A percentile compares a stretch with the other conserved stretches of the same genome.
These are phyloP conservation scores for Branchipolynoe longqiensis DNA, from an alignment of 2,888 invertebrate genomes.

Conservation along the genomic window DNA sequence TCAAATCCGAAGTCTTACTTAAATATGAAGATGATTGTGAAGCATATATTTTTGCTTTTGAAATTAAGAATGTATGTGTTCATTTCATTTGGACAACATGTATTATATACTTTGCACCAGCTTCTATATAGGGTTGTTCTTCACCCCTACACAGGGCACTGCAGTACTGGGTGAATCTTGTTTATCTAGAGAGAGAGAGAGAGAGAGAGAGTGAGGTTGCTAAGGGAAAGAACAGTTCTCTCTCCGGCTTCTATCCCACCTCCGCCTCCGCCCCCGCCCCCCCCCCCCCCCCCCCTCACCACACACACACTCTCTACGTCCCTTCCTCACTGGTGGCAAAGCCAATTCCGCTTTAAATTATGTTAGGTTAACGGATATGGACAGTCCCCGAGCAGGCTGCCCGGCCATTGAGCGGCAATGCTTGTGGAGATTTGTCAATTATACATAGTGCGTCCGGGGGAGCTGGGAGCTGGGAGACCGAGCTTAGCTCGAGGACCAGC, in stretches of 20 bases:
- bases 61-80: too few relatives aligned
- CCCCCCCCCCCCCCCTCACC: neutral
- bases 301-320: neutral
- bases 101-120: too few relatives aligned
- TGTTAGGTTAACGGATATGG: conserved; percentile 52
- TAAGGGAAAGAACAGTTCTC: too few relatives aligned
- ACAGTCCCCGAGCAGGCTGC: neutral
- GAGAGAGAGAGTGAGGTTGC: neutral
- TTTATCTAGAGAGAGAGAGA: neutral
- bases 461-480: neutral
- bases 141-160: too few relatives aligned
- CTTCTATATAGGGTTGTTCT: too few relatives aligned
- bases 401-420: conserved; percentile 29
- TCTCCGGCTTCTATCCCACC: too few relatives aligned
- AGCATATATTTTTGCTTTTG: too few relatives aligned
- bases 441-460: neutral
- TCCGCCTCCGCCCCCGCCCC: too few relatives aligned
- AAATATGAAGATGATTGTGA: too few relatives aligned
- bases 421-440: conserved; percentile 40
- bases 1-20: too few relatives aligned
- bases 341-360: conserved; percentile 37
- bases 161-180: neutral
- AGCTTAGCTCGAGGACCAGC: neutral
- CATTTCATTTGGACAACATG: too few relatives aligned
- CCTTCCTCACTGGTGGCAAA: conserved; percentile 18